phyloP scores from a whole-genome alignment of 1,140 invertebrate species.

The Brachionus rubens region DNA sequence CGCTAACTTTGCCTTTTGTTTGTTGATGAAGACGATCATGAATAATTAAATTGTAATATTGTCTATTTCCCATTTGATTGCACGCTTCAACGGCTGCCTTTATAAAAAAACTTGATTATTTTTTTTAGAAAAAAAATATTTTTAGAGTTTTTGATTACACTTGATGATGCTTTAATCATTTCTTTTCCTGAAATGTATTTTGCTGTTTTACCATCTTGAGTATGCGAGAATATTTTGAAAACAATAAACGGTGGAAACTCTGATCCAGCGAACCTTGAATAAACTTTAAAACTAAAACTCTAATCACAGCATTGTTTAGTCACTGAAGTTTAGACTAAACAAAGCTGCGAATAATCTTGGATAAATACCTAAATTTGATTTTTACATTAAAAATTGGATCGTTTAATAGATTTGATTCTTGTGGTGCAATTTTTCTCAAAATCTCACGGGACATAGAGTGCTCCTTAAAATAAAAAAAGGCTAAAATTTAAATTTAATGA shows the following conservation, averaged over 20 bases:
- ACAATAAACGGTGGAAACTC: slow-evolving; percentile 61
- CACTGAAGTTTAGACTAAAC: background rate
- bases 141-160: slow-evolving; percentile 49
- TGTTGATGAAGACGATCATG: slow-evolving; percentile 55
- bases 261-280: slow-evolving; percentile 57
- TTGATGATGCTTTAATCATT: slow-evolving; percentile 55
- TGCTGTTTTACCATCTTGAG: slow-evolving; percentile 52
- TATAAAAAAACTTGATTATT: background rate
- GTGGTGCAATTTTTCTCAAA: slow-evolving; percentile 56
- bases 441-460: slow-evolving; percentile 58
- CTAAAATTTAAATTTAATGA: background rate
- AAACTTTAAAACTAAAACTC: background rate
- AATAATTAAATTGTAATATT: slow-evolving; percentile 57
- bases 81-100: slow-evolving; percentile 58
- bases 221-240: slow-evolving; percentile 57
- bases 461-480: slow-evolving; percentile 48
- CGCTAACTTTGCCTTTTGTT: slow-evolving; percentile 52
- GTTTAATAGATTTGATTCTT: slow-evolving; percentile 56
- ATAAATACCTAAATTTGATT: slow-evolving; percentile 57
- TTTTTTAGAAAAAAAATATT: background rate
- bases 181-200: slow-evolving; percentile 59
- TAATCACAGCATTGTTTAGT: too few relatives aligned
- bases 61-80: slow-evolving; percentile 57
- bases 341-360: background rate
- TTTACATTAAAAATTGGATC: slow-evolving; percentile 55